Percentiles rank a stretch among this genome's conserved stretches.
Evolutionary conservation across 2,113 vertebrate species (phyloP).

Genomic region (Carettochelys insculpta): DNA sequence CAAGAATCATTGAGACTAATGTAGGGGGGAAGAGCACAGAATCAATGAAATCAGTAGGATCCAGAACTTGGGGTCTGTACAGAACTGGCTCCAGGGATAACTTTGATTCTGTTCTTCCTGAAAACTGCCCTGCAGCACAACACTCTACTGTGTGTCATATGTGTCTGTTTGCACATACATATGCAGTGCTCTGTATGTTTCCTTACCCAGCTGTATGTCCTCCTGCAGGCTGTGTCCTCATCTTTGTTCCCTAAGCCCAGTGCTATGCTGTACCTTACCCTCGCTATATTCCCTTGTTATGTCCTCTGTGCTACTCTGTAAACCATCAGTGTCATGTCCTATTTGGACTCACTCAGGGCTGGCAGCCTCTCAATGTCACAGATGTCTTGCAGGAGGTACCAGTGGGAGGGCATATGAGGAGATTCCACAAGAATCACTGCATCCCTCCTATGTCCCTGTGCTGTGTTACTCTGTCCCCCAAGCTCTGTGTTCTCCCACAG

Average conservation of each 20-base stretch:
- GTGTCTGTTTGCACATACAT: background rate
- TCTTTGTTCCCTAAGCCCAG: background rate
- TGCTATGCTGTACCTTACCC: background rate
- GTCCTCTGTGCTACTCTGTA: background rate
- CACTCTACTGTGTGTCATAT: background rate
- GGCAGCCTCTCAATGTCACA: no score
- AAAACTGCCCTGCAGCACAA: background rate
- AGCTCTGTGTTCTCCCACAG: fast-evolving
- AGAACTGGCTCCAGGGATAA: background rate
- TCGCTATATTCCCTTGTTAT: no score
- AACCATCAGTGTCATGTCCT: background rate
- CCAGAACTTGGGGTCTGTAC: background rate
- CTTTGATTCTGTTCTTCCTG: background rate
- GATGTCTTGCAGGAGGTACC: no score
- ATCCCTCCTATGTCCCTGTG: background rate
- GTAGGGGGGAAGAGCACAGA: background rate
- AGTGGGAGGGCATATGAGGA: no score
- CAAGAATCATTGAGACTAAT: background rate
- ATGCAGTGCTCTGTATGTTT: background rate
- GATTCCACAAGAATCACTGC: no score
- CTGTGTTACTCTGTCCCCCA: background rate
- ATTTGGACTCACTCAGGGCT: no score
- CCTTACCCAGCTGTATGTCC: background rate
- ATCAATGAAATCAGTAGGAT: background rate
- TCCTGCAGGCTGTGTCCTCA: background rate